These are phyloP conservation scores for Pycnomerus fuliginosus DNA, from an alignment of 2,888 invertebrate species.

Conservation along the genomic window DNA sequence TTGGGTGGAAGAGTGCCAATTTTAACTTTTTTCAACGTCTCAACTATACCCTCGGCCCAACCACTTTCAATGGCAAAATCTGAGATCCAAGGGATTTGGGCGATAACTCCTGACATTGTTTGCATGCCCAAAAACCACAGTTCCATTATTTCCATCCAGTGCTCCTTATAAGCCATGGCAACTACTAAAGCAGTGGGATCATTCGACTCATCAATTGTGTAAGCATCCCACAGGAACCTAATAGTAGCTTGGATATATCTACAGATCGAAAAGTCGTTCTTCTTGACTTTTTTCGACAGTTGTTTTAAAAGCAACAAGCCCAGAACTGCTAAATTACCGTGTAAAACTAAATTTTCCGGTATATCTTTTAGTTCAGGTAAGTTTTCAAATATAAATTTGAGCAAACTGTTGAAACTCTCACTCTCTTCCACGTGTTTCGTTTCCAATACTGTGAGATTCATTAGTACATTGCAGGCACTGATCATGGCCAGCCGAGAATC, in stretches of 20 bases:
- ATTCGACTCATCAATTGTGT: slow-evolving; percentile 84
- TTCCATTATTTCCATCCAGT: slow-evolving; percentile 88
- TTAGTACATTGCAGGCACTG: slow-evolving; percentile 86
- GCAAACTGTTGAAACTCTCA: slow-evolving; percentile 71
- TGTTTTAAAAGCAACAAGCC: slow-evolving; percentile 82
- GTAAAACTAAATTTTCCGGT: slow-evolving; percentile 79
- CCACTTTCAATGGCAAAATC: slow-evolving; percentile 91
- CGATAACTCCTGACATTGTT: slow-evolving; percentile 73
- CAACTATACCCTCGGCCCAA: slow-evolving; percentile 88
- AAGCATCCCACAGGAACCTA: slow-evolving; percentile 90
- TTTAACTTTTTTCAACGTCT: slow-evolving; percentile 79
- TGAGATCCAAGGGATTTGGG: slow-evolving; percentile 83
- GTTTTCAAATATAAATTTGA: slow-evolving; percentile 84
- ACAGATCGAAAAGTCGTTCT: slow-evolving; percentile 86
- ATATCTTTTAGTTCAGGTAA: slow-evolving; percentile 81
- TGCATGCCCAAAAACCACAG: slow-evolving; percentile 95
- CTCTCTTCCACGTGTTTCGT: slow-evolving; percentile 80
- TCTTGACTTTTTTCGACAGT: slow-evolving; percentile 77
- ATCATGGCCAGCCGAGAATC: slow-evolving; percentile 83
- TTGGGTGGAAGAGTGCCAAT: slow-evolving; percentile 79
- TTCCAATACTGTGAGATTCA: slow-evolving; percentile 89
- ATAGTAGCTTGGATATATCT: slow-evolving; percentile 87
- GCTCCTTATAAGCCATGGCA: slow-evolving; percentile 80
- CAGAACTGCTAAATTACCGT: slow-evolving; percentile 81
- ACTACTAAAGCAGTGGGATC: slow-evolving; percentile 81